Evolutionary conservation across 1,140 invertebrate genomes (phyloP).

Genomic region (Conus ventricosus): DNA sequence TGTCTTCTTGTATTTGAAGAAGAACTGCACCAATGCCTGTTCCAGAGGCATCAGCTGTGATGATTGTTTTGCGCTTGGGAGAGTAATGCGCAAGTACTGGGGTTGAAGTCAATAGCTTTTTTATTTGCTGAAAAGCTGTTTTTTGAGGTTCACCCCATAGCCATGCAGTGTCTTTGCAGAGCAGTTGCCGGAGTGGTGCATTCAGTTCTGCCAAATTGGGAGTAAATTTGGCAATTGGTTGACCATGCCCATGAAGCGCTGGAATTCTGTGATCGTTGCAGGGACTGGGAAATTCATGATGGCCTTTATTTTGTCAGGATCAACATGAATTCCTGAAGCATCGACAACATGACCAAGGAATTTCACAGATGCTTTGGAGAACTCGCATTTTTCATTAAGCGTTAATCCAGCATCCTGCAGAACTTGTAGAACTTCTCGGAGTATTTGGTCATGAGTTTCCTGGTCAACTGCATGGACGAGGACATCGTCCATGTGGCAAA

Average conservation of each 20-base stretch:
- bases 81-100: constrained; percentile 46
- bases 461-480: constrained; percentile 48
- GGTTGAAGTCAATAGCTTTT: constrained; percentile 40
- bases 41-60: constrained; percentile 47
- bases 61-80: constrained; percentile 31
- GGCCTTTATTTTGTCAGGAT: constrained; percentile 64
- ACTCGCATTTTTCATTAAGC: constrained; percentile 30
- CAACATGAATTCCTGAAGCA: constrained; percentile 45
- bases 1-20: not conserved
- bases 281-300: constrained; percentile 59
- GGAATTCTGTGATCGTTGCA: constrained; percentile 29
- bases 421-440: constrained; percentile 47
- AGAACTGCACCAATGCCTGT: constrained; percentile 45
- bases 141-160: no score
- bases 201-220: not conserved
- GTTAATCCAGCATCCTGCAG: constrained; percentile 55
- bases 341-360: constrained; percentile 31
- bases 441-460: constrained; percentile 52
- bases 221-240: constrained; percentile 42
- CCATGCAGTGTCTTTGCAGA: no score
- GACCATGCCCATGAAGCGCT: constrained; percentile 25
- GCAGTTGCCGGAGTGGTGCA: no score
- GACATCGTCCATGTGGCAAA: constrained; percentile 56
- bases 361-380: constrained; percentile 11
- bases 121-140: no score